Evolutionary conservation across 2,888 invertebrate genomes (phyloP).

Genomic region (Coremacera marginata): DNA sequence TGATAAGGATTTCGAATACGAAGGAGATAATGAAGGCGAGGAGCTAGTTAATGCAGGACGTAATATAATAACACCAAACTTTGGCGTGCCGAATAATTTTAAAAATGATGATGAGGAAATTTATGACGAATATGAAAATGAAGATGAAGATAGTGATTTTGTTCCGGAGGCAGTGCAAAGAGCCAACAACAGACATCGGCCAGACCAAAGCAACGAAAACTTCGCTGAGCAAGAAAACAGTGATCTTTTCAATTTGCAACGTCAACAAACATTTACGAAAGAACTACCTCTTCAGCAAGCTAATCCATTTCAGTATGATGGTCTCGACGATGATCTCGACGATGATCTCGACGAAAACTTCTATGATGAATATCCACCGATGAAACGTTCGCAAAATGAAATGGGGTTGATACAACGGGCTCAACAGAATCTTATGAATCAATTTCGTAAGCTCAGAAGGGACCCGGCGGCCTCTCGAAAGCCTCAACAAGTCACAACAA

Average conservation of each 20-base stretch:
- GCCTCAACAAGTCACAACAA: slow-evolving; percentile 42
- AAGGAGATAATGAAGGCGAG: slow-evolving; percentile 39
- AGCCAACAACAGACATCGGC: slow-evolving; percentile 44
- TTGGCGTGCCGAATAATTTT: slow-evolving; percentile 41
- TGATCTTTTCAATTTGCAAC: not conserved
- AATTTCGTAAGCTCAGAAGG: slow-evolving; percentile 58
- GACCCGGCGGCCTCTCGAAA: slow-evolving; percentile 54
- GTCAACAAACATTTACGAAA: slow-evolving; percentile 14
- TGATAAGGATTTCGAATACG: slow-evolving; percentile 42
- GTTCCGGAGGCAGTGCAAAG: slow-evolving; percentile 44
- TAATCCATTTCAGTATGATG: slow-evolving; percentile 37
- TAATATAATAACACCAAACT: slow-evolving; percentile 8
- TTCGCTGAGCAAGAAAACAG: slow-evolving; percentile 13
- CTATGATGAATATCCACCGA: slow-evolving; percentile 35
- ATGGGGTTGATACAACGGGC: slow-evolving; percentile 57
- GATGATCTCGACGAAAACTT: slow-evolving; percentile 25
- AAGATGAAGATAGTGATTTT: slow-evolving; percentile 44
- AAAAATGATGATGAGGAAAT: slow-evolving; percentile 51
- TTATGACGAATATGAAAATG: slow-evolving; percentile 45
- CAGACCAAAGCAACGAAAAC: slow-evolving; percentile 42
- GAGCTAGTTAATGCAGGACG: slow-evolving; percentile 38
- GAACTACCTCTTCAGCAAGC: slow-evolving; percentile 6
- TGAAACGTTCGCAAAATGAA: slow-evolving; percentile 48
- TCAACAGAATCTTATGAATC: slow-evolving; percentile 59
- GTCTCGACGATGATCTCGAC: not conserved